Evolutionary conservation across 64 coral and sea anemone genomes (phyloP), one percentile per base, ranked within the genome.

Genomic region (Stylophora pistillata): DNA sequence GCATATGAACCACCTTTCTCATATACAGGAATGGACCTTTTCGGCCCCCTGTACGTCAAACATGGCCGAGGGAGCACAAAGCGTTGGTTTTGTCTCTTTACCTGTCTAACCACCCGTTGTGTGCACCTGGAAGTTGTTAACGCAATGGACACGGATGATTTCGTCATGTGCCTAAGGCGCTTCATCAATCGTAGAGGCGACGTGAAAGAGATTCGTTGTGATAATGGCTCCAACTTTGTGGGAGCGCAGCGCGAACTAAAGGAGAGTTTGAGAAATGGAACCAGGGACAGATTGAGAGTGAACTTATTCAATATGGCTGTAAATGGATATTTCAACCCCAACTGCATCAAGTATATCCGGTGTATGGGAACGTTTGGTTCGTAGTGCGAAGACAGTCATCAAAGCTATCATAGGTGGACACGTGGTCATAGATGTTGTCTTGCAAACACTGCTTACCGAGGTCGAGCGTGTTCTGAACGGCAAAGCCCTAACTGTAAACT

Each of bases 401-500:
- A 89, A 89, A 25, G 61, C 88, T 28, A 81, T 81, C 18, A n/a
- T 89, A 7, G 26, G 76, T 4, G 62, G 1, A 28, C 66, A 89
- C 15, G 28, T 55, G 15, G 88, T 89, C 20, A 66, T 31, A 14
- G 88, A 81, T 9, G 64, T 56, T n/a, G 88, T 89, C 17, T 66
- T 89, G 18, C 66, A 37, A 13, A 81, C 76, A 17, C 74, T 89
- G 34, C 32, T 89, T 27, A 81, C 88, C 16, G 61, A 89, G 53
- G 87, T 88, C 17, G 87, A 88, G 73, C 73, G 59, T 88, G 56
- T 88, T 30, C 73, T 88, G 34, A 87, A 93, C 52, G 91, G 91
- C 33, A 79, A 56, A 93, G 91, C 85, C 75, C 57, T 93, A 30
- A 92, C 84, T 13, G 84, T 60, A 25, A 92, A 92, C 64, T 92